Evolutionary conservation across 2,888 invertebrate genomes (phyloP), one percentile per base, ranked within the genome.

Genomic region (Scaptomyza tumidula): DNA sequence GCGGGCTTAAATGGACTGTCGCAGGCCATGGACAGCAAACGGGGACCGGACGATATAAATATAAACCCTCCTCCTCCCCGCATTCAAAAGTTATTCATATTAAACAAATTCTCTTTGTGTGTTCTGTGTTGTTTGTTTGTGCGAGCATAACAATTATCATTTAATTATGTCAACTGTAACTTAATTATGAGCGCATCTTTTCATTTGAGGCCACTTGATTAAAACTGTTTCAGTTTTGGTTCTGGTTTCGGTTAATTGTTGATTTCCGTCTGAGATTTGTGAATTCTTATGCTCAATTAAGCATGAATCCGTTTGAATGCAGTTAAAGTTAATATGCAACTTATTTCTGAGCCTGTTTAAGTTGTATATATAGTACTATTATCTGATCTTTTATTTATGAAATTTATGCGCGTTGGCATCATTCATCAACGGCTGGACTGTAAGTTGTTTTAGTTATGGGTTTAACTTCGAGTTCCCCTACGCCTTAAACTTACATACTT

Each of bases 121-220:
- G 41, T 6, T 31, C 44, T 55, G 4, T 33, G 41, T 60, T 31
- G 43, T 41, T 14, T 63, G 64, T 54, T 33, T 54, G 48, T 67
- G 46, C 54, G 69, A 64, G 52, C 75, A 66, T 48, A 86, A 83
- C 84, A 84, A 88, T 89, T 88, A 86, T 88, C 75, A 85, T 85
- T 88, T 85, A 86, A 88, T 83, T 87, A 89, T 89, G 88, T 89
- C 88, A 89, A 89, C 89, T 89, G 84, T 84, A 89, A 89, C 83
- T 88, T 89, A 89, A 88, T 88, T 89, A 88, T 89, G 80, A 73
- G 65, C 70, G 65, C 72, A 77, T 75, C 76, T 84, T 66, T 49
- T 50, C 71, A 82, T 77, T 80, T 75, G 72, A 60, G 80, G 64
- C 56, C 69, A 66, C 48, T 77, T 79, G 76, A 79, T 72, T 64